phyloP scores from a whole-genome alignment of 2,113 vertebrate species.

The Thamnophis sirtalis region DNA sequence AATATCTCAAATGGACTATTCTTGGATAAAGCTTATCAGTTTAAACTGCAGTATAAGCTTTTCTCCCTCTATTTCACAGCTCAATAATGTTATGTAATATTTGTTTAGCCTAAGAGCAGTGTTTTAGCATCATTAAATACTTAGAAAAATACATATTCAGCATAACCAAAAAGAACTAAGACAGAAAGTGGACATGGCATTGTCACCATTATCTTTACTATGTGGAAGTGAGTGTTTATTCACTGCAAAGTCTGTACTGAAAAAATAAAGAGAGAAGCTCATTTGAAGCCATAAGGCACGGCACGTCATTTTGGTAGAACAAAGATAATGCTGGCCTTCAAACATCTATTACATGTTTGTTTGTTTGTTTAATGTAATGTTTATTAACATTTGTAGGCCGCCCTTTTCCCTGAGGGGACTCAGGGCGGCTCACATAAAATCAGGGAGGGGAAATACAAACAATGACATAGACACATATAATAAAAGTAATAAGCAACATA shows the following conservation, averaged over 20 bases:
- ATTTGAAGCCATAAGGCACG: neutral
- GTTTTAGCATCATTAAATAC: slow-evolving; percentile 57
- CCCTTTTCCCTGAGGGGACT: too few relatives aligned
- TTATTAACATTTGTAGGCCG: too few relatives aligned
- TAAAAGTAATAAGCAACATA: too few relatives aligned
- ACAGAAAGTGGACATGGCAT: slow-evolving; percentile 47
- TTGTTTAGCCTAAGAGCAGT: slow-evolving; percentile 69
- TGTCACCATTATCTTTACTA: slow-evolving; percentile 43
- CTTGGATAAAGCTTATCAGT: slow-evolving; percentile 57
- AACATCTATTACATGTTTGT: neutral
- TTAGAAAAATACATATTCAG: slow-evolving; percentile 46
- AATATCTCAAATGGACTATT: slow-evolving; percentile 55
- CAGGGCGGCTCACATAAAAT: too few relatives aligned
- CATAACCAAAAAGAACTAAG: slow-evolving; percentile 39
- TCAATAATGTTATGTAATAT: slow-evolving; percentile 56
- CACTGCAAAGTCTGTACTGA: neutral
- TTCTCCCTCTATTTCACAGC: slow-evolving; percentile 57
- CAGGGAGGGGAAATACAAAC: too few relatives aligned
- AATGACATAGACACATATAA: too few relatives aligned
- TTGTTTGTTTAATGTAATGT: too few relatives aligned
- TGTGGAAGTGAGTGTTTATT: slow-evolving; percentile 41
- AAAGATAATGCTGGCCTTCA: neutral
- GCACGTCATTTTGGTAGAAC: neutral
- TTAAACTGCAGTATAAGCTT: slow-evolving; percentile 67
- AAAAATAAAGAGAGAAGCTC: neutral